A percentile compares a stretch with the other conserved stretches of the same genome.
Conservation (phyloP, 2,797 vertebrate genomes). For the Rhodeus uyekii region DNA sequence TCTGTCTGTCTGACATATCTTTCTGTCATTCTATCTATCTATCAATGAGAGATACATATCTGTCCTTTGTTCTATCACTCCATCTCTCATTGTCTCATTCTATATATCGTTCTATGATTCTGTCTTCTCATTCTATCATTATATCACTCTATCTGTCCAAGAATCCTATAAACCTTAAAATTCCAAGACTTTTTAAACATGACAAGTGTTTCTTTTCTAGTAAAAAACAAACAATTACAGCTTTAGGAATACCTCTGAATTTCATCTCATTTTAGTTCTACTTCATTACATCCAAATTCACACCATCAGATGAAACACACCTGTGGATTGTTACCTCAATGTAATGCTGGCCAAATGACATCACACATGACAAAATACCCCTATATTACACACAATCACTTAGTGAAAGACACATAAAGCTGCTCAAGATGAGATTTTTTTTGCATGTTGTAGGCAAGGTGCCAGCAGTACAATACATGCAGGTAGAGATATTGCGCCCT, state of each 20-base stretch:
- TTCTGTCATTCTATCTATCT: neutral
- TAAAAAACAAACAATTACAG: neutral
- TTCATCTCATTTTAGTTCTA: neutral
- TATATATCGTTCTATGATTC: neutral
- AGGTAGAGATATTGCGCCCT: neutral
- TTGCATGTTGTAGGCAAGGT: neutral
- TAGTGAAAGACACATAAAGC: neutral
- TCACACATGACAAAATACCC: slow-evolving; percentile 30
- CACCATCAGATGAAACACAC: neutral
- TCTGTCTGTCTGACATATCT: no score
- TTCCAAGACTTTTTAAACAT: neutral
- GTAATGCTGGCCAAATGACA: slow-evolving; percentile 16
- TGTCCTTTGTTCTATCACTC: neutral
- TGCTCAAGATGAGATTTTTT: neutral
- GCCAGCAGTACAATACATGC: neutral
- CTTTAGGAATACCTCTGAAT: neutral
- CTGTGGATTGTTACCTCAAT: neutral
- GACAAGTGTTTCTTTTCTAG: neutral
- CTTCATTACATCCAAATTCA: neutral
- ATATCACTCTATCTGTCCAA: neutral
- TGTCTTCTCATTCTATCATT: neutral
- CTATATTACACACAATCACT: slow-evolving; percentile 13
- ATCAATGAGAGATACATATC: no score
- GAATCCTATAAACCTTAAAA: neutral
- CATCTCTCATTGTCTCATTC: no score